These are phyloP conservation scores for Sebastes baramenuke DNA, from an alignment of 2,797 vertebrate genomes.

Conservation along the genomic window DNA sequence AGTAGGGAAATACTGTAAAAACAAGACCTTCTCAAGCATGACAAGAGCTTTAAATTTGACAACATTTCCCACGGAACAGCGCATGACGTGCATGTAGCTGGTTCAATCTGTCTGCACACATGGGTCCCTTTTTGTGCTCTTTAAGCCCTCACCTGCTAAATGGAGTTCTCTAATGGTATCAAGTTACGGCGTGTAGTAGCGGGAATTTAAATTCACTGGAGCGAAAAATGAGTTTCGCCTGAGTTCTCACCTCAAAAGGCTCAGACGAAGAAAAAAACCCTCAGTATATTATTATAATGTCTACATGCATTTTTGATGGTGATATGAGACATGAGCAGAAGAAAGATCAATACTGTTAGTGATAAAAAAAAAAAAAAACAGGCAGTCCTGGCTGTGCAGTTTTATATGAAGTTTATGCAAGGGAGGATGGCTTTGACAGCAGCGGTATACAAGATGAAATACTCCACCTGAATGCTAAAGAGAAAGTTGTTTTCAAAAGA, in stretches of 20 bases:
- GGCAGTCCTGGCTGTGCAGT: constrained; percentile 3
- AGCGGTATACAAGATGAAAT: constrained; percentile 4
- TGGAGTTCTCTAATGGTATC: constrained; percentile 42
- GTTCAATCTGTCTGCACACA: constrained; percentile 12
- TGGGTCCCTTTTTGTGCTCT: constrained; percentile 21
- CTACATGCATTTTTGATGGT: constrained; percentile 3
- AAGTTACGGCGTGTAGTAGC: constrained; percentile 31
- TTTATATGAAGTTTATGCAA: constrained; percentile 22
- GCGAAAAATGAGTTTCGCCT: constrained; percentile 55
- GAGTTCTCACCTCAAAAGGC: constrained; percentile 44
- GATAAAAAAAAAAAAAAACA: not conserved
- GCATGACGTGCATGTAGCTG: not conserved
- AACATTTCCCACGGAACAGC: not conserved
- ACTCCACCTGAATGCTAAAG: constrained; percentile 24
- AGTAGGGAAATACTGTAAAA: not conserved
- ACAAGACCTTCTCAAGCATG: not conserved
- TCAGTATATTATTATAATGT: constrained; percentile 27
- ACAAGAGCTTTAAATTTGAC: not conserved
- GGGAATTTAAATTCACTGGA: constrained; percentile 50
- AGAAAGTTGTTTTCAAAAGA: constrained; percentile 18
- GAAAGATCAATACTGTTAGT: constrained; percentile 27
- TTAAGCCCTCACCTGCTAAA: constrained; percentile 46
- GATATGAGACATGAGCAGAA: constrained; percentile 26
- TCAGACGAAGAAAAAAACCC: not conserved
- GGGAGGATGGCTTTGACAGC: constrained; percentile 26